These are phyloP conservation scores for Camelus dromedarius DNA, from an alignment of 2,113 vertebrate species.

Conservation along the genomic window DNA sequence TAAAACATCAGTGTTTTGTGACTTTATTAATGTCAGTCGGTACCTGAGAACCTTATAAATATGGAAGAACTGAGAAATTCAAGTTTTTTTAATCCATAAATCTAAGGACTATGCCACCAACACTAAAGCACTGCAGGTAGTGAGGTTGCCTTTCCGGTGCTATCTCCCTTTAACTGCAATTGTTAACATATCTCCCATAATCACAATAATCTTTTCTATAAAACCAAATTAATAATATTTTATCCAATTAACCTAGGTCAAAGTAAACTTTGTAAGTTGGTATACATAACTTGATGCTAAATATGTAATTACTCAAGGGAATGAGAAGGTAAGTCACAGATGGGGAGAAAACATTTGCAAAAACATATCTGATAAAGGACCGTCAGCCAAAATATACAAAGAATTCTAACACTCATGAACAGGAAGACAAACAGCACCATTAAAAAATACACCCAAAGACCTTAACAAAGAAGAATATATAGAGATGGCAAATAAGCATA, in stretches of 20 bases:
- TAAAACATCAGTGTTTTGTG: neutral
- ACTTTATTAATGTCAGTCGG: neutral
- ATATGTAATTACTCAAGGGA: neutral
- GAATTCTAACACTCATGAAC: neutral
- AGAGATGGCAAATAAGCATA: neutral
- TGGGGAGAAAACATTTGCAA: neutral
- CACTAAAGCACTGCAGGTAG: neutral
- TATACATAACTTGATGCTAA: neutral
- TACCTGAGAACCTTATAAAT: neutral
- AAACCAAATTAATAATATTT: neutral
- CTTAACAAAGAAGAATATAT: neutral
- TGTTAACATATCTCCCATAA: neutral
- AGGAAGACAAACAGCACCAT: neutral
- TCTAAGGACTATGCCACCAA: neutral
- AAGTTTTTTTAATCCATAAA: neutral
- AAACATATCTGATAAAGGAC: neutral
- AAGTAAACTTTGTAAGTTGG: neutral
- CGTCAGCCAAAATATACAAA: neutral
- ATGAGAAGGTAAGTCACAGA: neutral
- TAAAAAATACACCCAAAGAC: neutral
- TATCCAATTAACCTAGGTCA: neutral
- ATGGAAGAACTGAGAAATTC: neutral
- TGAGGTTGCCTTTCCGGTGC: neutral
- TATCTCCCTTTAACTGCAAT: neutral
- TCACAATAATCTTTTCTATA: neutral